Percentiles rank a stretch among this genome's conserved stretches.
phyloP scores from a whole-genome alignment of 2,797 vertebrate species.

The Meriones psammophilus region DNA sequence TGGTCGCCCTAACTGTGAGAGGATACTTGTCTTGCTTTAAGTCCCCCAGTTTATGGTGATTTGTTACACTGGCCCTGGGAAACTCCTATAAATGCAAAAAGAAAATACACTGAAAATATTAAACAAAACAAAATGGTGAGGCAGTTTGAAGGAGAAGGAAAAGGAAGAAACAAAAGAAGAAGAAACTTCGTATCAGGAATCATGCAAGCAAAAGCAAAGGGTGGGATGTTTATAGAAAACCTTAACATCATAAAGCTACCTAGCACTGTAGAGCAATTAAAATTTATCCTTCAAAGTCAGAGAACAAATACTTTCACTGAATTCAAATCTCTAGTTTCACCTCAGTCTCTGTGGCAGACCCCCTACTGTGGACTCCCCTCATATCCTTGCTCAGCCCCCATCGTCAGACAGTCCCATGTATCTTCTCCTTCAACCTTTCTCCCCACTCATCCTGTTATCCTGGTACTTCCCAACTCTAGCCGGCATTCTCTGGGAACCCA shows the following conservation, averaged over 20 bases:
- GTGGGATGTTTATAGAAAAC: neutral
- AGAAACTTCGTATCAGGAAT: neutral
- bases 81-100: slow-evolving; percentile 14
- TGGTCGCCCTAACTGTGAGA: neutral
- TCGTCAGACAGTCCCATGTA: too few relatives aligned
- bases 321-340: neutral
- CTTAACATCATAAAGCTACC: neutral
- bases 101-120: neutral
- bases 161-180: neutral
- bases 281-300: neutral
- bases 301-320: neutral
- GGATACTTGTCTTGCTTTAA: neutral
- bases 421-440: neutral
- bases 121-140: neutral
- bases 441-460: neutral
- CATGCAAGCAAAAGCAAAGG: neutral
- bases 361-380: neutral
- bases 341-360: neutral
- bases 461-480: neutral
- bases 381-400: too few relatives aligned
- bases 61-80: neutral
- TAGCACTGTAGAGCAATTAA: neutral
- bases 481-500: neutral
- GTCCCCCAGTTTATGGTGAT: neutral
- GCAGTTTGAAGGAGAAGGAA: neutral